Conservation (phyloP, 1,140 invertebrate genomes). For the Potamilus streckersoni region DNA sequence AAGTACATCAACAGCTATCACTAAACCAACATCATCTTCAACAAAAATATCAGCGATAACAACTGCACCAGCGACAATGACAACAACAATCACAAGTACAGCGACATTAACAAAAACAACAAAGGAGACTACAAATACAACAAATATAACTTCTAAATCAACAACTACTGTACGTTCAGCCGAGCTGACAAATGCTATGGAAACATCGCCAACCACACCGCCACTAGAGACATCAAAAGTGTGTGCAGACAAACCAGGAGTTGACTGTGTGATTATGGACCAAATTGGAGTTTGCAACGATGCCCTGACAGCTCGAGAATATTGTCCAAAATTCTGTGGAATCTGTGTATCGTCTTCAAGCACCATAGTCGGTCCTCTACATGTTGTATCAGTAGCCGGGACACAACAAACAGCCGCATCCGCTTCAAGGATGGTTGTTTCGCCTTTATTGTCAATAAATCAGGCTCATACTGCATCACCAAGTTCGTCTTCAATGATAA, state of each 20-base stretch:
- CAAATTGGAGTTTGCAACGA: too few relatives aligned
- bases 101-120: not conserved
- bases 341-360: not conserved
- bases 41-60: slow-evolving; percentile 2
- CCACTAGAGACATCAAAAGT: not conserved
- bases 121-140: not conserved
- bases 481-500: too few relatives aligned
- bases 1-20: not conserved
- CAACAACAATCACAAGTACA: slow-evolving; percentile 1
- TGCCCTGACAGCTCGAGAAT: too few relatives aligned
- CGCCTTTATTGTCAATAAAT: too few relatives aligned
- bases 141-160: slow-evolving; percentile 1
- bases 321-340: not conserved
- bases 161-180: slow-evolving; percentile 2
- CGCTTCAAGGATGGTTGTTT: too few relatives aligned
- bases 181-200: not conserved
- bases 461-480: too few relatives aligned
- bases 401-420: too few relatives aligned
- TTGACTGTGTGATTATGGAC: too few relatives aligned
- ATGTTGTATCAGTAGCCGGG: too few relatives aligned
- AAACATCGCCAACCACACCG: not conserved
- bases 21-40: slow-evolving; percentile 1
- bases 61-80: slow-evolving; percentile 3
- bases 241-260: too few relatives aligned
- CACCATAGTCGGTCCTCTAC: too few relatives aligned